A percentile compares a stretch with the other conserved stretches of the same genome.
Conservation (phyloP, 2,113 vertebrate species). For the Trichomycterus rosablanca region DNA sequence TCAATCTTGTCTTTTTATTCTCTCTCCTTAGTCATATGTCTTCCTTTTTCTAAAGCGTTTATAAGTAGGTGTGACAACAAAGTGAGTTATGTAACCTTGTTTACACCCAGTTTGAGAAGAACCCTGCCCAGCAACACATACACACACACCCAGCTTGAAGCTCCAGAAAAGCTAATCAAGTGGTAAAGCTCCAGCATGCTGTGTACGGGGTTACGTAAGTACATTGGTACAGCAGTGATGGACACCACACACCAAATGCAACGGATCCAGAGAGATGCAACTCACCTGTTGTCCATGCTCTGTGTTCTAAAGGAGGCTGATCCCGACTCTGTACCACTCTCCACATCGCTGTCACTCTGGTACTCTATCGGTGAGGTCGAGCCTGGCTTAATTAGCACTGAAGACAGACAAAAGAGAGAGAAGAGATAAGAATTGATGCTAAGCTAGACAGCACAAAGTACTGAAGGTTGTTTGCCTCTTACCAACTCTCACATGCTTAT, state of each 20-base stretch:
- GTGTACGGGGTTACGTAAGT: slow-evolving; percentile 34
- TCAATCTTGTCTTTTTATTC: neutral
- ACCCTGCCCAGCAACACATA: slow-evolving; percentile 63
- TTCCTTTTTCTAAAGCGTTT: slow-evolving; percentile 32
- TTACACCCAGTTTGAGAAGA: slow-evolving; percentile 57
- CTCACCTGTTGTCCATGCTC: slow-evolving; percentile 65
- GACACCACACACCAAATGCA: slow-evolving; percentile 11
- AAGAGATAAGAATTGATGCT: neutral
- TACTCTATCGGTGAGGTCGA: slow-evolving; percentile 72
- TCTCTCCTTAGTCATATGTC: slow-evolving; percentile 23
- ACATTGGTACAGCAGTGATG: slow-evolving; percentile 21
- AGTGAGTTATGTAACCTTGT: slow-evolving; percentile 63
- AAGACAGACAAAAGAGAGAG: neutral
- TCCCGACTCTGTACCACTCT: slow-evolving; percentile 70
- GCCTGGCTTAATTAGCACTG: slow-evolving; percentile 72
- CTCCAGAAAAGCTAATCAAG: slow-evolving; percentile 20
- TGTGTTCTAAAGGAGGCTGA: slow-evolving; percentile 65
- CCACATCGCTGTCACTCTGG: slow-evolving; percentile 71
- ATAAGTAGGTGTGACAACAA: slow-evolving; percentile 58
- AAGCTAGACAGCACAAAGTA: too few relatives aligned
- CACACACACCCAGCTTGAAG: slow-evolving; percentile 46
- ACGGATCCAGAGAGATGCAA: slow-evolving; percentile 2
- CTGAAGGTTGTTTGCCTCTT: too few relatives aligned
- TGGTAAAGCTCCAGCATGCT: slow-evolving; percentile 24
- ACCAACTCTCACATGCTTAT: too few relatives aligned